Conservation (phyloP, 2,113 vertebrate genomes). For the Cettia cetti region DNA sequence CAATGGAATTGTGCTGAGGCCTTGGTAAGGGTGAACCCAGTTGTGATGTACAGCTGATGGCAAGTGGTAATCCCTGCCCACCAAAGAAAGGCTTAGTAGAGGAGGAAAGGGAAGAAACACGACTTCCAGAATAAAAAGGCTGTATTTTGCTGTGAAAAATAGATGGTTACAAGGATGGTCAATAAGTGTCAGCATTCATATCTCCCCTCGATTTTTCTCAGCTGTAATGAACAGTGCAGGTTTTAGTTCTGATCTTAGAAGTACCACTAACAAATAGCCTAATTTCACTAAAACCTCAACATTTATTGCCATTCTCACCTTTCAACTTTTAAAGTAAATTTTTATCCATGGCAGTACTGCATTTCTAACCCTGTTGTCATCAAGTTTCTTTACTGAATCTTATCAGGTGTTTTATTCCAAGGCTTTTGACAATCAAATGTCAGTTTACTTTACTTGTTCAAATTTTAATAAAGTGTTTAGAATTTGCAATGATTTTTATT, state of each 20-base stretch:
- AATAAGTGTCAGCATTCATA: background rate
- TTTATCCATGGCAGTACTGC: background rate
- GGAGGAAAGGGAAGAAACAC: background rate
- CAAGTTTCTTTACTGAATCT: background rate
- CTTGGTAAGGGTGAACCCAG: background rate
- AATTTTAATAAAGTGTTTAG: background rate
- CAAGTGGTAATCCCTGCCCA: background rate
- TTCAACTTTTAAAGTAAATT: background rate
- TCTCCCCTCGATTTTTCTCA: background rate
- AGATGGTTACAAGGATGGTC: background rate
- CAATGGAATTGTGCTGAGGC: background rate
- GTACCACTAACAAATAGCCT: background rate
- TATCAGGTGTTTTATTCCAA: background rate
- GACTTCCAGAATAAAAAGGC: background rate
- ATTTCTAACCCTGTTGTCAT: background rate
- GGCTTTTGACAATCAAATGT: background rate
- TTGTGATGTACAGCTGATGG: background rate
- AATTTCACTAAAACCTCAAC: background rate
- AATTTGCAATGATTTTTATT: background rate
- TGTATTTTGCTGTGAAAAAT: background rate
- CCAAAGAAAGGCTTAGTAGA: background rate
- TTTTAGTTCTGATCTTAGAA: background rate
- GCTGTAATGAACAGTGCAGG: background rate
- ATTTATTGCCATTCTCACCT: background rate
- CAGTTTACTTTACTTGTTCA: slow-evolving; percentile 9